Base-by-base conservation (phyloP, 2,797 vertebrate genomes). In the Falco peregrinus region DNA sequence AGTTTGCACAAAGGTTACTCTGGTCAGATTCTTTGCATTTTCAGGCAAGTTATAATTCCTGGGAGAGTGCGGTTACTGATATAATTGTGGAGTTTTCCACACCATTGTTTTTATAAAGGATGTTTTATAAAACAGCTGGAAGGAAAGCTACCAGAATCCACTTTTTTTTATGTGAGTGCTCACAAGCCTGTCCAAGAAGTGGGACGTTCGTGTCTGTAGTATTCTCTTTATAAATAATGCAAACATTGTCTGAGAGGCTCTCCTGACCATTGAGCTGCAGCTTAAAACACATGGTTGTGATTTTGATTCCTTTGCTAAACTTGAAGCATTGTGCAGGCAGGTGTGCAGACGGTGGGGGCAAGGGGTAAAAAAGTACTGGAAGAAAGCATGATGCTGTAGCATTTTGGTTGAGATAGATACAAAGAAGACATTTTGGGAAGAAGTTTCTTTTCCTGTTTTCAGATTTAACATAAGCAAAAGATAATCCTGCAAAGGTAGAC, bases 21-120 rank as follows among this genome's bases (percentile, higher is more conserved):
- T 48, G 43, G 13, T 86, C 60, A 89, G 21, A 13, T 3, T 48
- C 29, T 65, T 56, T 51, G 29, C 37, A 13, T 86, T 86, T 90
- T 78, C 61, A 84, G 70, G 29, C 21, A 22, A 3, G 1, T 68
- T 83, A 25, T 79, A 63, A 59, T 79, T 94, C 48, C 67, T 76
- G 39, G 29, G 47, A 74, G 35, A 70, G 18, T 53, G 35, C 63
- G 79, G 2, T 79, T 92, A n/a, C 9, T 20, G 16, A n/a, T 90
- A 54, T 37, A 83, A 45, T 45, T 78, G 61, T 29, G n/a, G 5
- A 1, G 0, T 75, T 78, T 75, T 63, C 47, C 22, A 53, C 84
- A 74, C n/a, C 24, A n/a, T 48, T 91, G 16, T 47, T 93, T 91
- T 76, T n/a, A 63, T 21, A 92, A 85, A 80, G 43, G 26, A 75